A percentile compares a stretch with the other conserved stretches of the same genome.
phyloP scores from a whole-genome alignment of 2,113 vertebrate species.

The Prietella phreatophila region DNA sequence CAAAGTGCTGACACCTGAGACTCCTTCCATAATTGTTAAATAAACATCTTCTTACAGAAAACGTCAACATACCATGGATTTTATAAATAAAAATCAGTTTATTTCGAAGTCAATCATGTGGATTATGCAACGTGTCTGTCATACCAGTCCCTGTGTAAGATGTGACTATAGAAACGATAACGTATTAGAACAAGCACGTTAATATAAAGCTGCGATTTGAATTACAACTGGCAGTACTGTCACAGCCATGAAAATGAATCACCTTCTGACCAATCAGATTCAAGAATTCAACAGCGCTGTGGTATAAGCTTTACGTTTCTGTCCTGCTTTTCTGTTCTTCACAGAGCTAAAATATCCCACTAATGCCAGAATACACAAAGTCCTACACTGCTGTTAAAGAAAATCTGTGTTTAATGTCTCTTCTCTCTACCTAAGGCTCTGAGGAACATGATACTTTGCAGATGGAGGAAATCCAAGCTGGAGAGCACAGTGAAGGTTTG shows the following conservation, averaged over 20 bases:
- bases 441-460: slow-evolving; percentile 35
- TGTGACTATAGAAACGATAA: not conserved
- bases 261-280: not conserved
- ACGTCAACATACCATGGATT: not conserved
- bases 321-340: not conserved
- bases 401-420: slow-evolving; percentile 43
- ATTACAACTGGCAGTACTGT: not conserved
- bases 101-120: not conserved
- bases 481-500: slow-evolving; percentile 34
- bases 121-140: not conserved
- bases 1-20: not conserved
- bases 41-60: no score
- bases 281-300: not conserved
- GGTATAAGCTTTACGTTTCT: not conserved
- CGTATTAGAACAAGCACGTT: not conserved
- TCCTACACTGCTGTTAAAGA: slow-evolving; percentile 18
- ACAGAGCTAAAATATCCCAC: not conserved
- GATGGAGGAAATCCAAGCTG: slow-evolving; percentile 38
- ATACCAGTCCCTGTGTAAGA: not conserved
- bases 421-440: slow-evolving; percentile 20
- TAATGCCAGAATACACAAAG: slow-evolving; percentile 14
- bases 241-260: not conserved
- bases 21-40: not conserved
- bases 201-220: not conserved
- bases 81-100: not conserved